These are phyloP conservation scores for Oryzias melastigma DNA, from an alignment of 2,113 vertebrate species.

Conservation along the genomic window DNA sequence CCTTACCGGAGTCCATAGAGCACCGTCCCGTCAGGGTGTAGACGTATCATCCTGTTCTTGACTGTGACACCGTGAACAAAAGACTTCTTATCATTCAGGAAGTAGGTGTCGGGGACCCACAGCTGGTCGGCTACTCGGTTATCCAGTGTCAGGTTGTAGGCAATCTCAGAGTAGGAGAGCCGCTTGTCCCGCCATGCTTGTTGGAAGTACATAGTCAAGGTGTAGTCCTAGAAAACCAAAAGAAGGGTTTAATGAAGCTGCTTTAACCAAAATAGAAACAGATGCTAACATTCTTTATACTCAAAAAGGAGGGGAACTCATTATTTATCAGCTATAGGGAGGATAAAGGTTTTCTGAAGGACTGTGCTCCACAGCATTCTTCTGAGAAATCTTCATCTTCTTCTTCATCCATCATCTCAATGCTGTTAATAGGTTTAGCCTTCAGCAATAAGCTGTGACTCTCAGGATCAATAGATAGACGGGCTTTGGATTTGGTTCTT, in stretches of 20 bases:
- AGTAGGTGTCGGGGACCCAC: conserved; percentile 98
- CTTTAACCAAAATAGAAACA: not conserved
- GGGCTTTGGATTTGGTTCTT: no score
- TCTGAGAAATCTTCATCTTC: no score
- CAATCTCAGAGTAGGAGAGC: conserved; percentile 96
- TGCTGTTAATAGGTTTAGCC: no score
- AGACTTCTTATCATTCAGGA: conserved; percentile 99
- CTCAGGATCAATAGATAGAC: no score
- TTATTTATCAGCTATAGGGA: no score
- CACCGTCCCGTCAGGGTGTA: conserved; percentile 96
- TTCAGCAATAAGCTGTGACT: no score
- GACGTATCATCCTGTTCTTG: conserved; percentile 98
- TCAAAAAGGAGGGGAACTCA: no score
- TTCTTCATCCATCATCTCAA: no score
- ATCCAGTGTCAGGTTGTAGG: conserved; percentile 97
- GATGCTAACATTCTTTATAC: no score
- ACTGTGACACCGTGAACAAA: conserved; percentile 98
- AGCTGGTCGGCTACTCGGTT: conserved; percentile 98
- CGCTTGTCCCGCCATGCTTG: conserved; percentile 98
- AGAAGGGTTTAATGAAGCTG: conserved; percentile 8
- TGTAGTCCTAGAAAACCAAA: conserved; percentile 88
- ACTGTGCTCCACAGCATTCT: no score
- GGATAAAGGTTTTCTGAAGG: no score
- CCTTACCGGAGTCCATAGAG: conserved; percentile 96
- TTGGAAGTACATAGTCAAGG: conserved; percentile 99